These are phyloP conservation scores for Limenitis camilla DNA, from an alignment of 2,888 invertebrate species.

Conservation along the genomic window DNA sequence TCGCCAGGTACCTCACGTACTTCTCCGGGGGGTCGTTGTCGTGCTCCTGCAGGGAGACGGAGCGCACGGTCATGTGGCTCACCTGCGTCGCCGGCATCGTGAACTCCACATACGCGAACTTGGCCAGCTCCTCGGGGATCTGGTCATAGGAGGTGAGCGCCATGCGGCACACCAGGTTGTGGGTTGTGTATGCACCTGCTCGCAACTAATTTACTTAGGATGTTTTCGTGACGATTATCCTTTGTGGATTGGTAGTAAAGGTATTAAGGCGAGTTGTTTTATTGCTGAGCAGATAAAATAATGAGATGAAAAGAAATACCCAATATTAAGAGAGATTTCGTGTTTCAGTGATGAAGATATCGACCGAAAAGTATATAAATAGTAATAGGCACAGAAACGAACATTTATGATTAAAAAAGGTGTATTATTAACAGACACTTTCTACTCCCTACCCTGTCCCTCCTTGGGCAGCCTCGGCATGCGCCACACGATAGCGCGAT, in stretches of 20 bases:
- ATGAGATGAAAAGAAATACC: too few species aligned
- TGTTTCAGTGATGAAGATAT: too few species aligned
- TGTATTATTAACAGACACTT: neutral
- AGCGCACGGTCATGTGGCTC: slow-evolving; percentile 96
- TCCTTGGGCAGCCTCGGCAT: slow-evolving; percentile 98
- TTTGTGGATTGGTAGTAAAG: too few species aligned
- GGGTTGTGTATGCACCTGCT: slow-evolving; percentile 96
- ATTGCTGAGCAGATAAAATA: too few species aligned
- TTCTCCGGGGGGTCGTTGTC: slow-evolving; percentile 98
- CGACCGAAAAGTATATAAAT: too few species aligned
- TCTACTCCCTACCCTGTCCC: slow-evolving; percentile 87
- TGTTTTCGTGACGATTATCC: too few species aligned
- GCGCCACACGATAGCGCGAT: slow-evolving; percentile 97
- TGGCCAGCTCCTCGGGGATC: slow-evolving; percentile 93
- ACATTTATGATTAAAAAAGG: too few species aligned
- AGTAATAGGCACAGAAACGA: neutral
- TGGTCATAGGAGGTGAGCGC: slow-evolving; percentile 98
- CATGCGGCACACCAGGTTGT: slow-evolving; percentile 95
- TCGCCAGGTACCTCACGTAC: slow-evolving; percentile 95
- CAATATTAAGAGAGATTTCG: too few species aligned
- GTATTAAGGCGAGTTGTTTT: too few species aligned
- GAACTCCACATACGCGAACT: slow-evolving; percentile 91
- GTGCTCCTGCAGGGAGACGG: slow-evolving; percentile 90
- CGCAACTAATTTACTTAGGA: neutral
- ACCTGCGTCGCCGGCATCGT: slow-evolving; percentile 98